Evolutionary conservation across 2,888 invertebrate genomes (phyloP), one percentile per base, ranked within the genome.

Genomic region (Ferdinandea cuprea): DNA sequence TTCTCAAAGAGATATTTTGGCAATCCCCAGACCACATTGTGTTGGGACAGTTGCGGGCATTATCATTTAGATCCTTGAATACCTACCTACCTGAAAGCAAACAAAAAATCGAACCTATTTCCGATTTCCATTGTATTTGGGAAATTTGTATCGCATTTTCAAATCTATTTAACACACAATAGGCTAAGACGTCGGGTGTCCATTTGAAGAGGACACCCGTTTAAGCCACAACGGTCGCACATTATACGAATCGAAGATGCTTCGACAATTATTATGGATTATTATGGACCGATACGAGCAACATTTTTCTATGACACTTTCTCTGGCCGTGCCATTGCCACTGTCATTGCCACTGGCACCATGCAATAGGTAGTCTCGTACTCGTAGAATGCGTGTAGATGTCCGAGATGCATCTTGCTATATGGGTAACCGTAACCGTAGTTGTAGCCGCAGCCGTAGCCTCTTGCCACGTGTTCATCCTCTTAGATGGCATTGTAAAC

Each of bases 91-190:
- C n/a, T n/a, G n/a, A n/a, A n/a, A n/a, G n/a, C 37, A 66, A 37
- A 40, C 32, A 17, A 32, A 61, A 72, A 66, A 37, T 7, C 44
- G 44, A 66, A 66, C 56, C 44, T 35, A 73, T 73, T 83, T 50
- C 61, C 44, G 44, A 61, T 61, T 52, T 54, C 58, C 56, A 83
- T 83, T 83, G 78, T 78, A 48, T 52, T n/a, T 52, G 61, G 54
- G 9, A 78, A 83, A 83, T 83, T 83, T 83, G 83, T 83, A 83
- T 83, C 83, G 83, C 78, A 50, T 83, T 73, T 78, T 83, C 72
- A 73, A 83, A 83, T 83, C 83, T 83, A 78, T 78, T 83, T 83
- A 83, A 78, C 83, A 83, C 83, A 83, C 83, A 83, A 83, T 83
- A 42, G 83, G 3, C 65, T 46, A 48, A 77, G 59, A 71, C 50